Base-by-base conservation (phyloP, 2,797 vertebrate genomes). In the Cossypha heuglini region DNA sequence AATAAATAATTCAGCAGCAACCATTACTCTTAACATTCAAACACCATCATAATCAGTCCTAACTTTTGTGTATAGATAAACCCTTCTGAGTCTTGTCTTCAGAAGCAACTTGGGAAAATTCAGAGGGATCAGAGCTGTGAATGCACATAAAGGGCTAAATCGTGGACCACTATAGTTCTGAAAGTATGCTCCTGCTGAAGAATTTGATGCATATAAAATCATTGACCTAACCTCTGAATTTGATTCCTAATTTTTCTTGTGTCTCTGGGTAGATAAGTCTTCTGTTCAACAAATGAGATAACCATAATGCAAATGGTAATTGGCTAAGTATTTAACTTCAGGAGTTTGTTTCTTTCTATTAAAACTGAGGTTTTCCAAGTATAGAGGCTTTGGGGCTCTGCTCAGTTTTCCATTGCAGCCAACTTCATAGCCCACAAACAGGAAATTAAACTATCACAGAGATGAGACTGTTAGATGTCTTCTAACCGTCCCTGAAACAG, bases 401-500 rank as follows among this genome's bases (percentile, higher is more conserved):
- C 31, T 73, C 21, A 37, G 10, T 85, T 88, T 93, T 91, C 54
- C 28, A 33, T 22, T 90, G 25, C 61, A 88, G 49, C 35, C 58
- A 35, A 40, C 22, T 74, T 82, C 46, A 42, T 80, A 55, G 45
- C 5, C 18, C 25, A 68, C 8, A 29, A 75, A 33, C 3, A 68
- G 42, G 61, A 92, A 92, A 74, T 62, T 37, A 79, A 89, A 40
- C 43, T 52, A 0, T 61, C 33, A 16, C 22, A 62, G 57, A 49
- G n/a, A n/a, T 71, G 33, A 77, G 14, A 31, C 49, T 52, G 17
- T 52, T 52, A 31, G 29, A 52, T 19, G 25, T 80, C 35, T 82
- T 69, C 15, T 38, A 45, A 54, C 16, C 76, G 49, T 33, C 38
- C 35, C 10, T 1, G 0, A 33, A 89, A 64, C 9, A 63, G 38